phyloP scores from a whole-genome alignment of 2,113 vertebrate genomes.

The Arvicanthis niloticus region DNA sequence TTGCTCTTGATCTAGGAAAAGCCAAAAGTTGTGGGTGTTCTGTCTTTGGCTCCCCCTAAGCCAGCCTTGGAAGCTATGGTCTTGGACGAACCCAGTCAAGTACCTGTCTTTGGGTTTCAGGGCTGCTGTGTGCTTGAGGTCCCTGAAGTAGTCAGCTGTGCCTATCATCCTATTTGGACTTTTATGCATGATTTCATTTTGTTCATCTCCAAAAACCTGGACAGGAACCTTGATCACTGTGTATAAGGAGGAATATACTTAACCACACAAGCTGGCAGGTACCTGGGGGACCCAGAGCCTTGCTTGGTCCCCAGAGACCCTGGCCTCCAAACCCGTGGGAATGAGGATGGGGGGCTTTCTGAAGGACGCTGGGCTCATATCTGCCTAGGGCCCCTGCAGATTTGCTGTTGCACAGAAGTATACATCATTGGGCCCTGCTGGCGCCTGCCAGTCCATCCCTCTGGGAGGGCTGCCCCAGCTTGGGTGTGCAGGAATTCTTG shows the following conservation, averaged over 20 bases:
- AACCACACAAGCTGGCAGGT: background rate
- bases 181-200: background rate
- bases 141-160: background rate
- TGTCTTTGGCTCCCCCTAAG: background rate
- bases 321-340: fast-evolving
- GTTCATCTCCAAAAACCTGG: background rate
- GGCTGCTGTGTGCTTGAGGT: background rate
- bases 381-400: too few species aligned
- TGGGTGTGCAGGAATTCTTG: background rate
- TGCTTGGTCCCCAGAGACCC: background rate
- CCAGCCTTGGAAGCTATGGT: background rate
- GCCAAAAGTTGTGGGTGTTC: background rate
- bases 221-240: background rate
- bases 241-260: background rate
- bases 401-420: background rate
- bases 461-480: background rate
- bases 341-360: background rate
- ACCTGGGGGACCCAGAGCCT: background rate
- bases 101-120: background rate
- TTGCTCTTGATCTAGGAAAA: background rate
- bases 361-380: background rate
- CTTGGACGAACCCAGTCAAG: background rate
- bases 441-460: background rate
- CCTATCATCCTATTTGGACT: background rate
- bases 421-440: fast-evolving